These are phyloP conservation scores for Lepidochitona cinerea DNA, from an alignment of 2,888 invertebrate genomes.

Conservation along the genomic window DNA sequence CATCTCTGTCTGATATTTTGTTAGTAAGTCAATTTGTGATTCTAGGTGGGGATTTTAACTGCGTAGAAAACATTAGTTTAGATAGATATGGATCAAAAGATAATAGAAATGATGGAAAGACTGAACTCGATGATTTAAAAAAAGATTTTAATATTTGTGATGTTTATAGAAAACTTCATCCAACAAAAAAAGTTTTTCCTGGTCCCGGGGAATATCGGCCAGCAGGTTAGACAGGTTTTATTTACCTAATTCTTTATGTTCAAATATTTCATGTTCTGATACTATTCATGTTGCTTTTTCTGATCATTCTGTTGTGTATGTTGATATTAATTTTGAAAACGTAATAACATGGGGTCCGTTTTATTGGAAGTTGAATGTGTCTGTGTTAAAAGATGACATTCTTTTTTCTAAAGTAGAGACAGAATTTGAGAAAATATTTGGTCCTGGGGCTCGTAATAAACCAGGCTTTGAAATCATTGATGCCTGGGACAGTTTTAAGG, in stretches of 20 bases:
- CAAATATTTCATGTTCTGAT: background rate
- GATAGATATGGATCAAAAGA: constrained; percentile 22
- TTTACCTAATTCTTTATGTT: background rate
- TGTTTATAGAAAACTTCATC: constrained; percentile 14
- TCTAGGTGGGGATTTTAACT: constrained; percentile 27
- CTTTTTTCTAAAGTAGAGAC: background rate
- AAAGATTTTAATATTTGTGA: constrained; percentile 19
- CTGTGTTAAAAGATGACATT: background rate
- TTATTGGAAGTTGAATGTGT: background rate
- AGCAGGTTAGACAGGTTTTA: background rate
- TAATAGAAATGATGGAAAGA: constrained; percentile 3
- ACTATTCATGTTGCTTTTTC: background rate
- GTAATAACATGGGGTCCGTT: background rate
- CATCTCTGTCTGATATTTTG: background rate
- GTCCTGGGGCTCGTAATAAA: too few relatives aligned
- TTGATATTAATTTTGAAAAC: background rate
- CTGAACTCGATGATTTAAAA: constrained; percentile 13
- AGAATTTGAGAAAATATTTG: too few relatives aligned
- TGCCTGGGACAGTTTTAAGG: background rate
- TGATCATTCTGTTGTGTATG: background rate
- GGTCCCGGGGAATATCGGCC: background rate
- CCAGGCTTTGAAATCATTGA: background rate
- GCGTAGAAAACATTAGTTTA: constrained; percentile 13
- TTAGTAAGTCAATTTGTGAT: background rate
- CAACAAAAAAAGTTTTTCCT: background rate